Percentiles rank a stretch among this genome's conserved stretches.
phyloP scores from a whole-genome alignment of 2,797 vertebrate species.

The Tamandua tetradactyla region DNA sequence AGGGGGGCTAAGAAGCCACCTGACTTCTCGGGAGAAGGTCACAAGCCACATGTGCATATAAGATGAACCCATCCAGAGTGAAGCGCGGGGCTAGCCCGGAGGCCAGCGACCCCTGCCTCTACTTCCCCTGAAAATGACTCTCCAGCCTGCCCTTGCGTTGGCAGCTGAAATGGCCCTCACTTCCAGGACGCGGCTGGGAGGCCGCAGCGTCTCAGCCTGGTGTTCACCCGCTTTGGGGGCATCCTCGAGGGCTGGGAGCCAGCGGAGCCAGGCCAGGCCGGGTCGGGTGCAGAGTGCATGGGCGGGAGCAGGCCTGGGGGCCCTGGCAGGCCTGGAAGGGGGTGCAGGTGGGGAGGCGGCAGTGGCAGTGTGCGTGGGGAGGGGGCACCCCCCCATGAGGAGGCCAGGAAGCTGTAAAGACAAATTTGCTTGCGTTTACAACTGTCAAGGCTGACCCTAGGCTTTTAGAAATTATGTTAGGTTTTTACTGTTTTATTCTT shows the following conservation, averaged over 20 bases:
- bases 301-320: neutral
- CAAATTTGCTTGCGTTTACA: accelerated
- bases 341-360: accelerated
- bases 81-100: neutral
- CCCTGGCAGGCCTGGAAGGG: accelerated
- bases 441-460: too few relatives aligned
- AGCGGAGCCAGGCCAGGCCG: neutral
- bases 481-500: neutral
- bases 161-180: neutral
- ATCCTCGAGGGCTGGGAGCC: neutral
- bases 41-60: accelerated
- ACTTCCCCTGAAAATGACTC: neutral
- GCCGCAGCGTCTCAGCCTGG: accelerated
- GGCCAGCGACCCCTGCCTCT: neutral
- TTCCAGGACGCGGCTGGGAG: neutral
- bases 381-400: neutral
- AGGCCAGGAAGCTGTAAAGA: accelerated
- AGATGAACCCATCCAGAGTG: neutral
- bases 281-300: neutral
- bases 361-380: accelerated
- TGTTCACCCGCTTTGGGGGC: accelerated
- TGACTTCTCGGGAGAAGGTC: accelerated
- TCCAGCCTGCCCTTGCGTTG: accelerated
- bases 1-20: accelerated
- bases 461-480: neutral